These are phyloP conservation scores for Columba janthina DNA, from an alignment of 2,113 vertebrate genomes.

Conservation along the genomic window DNA sequence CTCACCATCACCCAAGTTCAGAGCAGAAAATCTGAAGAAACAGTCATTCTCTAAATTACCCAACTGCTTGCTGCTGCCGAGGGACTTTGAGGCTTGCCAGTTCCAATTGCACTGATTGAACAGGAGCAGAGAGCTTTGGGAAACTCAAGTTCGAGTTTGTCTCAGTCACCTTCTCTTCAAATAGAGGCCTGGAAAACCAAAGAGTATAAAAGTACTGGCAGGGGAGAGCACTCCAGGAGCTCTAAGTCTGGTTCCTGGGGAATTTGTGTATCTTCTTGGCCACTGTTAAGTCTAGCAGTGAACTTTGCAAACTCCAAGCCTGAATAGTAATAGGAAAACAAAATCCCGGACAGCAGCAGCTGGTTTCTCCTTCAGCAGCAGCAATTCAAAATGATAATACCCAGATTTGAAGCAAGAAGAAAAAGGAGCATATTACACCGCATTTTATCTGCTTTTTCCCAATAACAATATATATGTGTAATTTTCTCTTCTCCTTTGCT, in stretches of 20 bases:
- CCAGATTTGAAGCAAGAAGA: neutral
- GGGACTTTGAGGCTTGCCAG: neutral
- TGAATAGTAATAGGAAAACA: neutral
- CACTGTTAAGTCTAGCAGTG: neutral
- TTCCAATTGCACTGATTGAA: neutral
- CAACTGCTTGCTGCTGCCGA: accelerated
- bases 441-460: neutral
- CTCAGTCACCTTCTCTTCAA: neutral
- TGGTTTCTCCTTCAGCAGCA: neutral
- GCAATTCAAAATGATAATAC: neutral
- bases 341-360: neutral
- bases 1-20: accelerated
- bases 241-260: neutral
- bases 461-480: neutral
- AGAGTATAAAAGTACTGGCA: neutral
- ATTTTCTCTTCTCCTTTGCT: neutral
- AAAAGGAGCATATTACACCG: neutral
- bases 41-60: neutral
- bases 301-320: neutral
- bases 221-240: neutral
- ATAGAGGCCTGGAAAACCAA: neutral
- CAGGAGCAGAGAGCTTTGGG: neutral
- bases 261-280: neutral
- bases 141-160: neutral
- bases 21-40: neutral